Evolutionary conservation across 2,113 vertebrate species (phyloP).

Genomic region (Gavialis gangeticus): DNA sequence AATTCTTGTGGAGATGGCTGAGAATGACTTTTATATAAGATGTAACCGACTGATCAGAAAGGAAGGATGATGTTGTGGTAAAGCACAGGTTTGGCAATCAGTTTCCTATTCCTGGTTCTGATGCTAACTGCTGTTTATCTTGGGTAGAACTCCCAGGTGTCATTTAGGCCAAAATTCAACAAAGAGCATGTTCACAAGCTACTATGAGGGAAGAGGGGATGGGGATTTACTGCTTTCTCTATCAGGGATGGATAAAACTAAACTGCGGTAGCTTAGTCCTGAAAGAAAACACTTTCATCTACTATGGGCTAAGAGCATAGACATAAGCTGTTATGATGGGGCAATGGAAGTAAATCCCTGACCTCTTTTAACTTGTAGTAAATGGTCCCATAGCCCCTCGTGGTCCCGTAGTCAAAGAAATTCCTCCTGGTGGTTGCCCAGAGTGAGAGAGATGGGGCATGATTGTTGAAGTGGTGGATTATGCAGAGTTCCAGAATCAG

Average conservation of each 20-base stretch:
- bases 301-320: too few species aligned
- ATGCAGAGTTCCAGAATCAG: background rate
- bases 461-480: background rate
- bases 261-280: too few species aligned
- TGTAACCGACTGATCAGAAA: background rate
- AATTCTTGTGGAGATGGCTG: background rate
- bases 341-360: too few species aligned
- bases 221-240: too few species aligned
- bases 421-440: too few species aligned
- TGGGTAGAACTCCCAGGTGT: background rate
- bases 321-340: too few species aligned
- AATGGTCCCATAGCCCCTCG: too few species aligned
- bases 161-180: background rate
- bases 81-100: background rate
- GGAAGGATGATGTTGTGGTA: background rate
- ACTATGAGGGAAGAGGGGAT: background rate
- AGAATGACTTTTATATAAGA: background rate
- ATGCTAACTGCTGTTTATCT: background rate
- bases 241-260: too few species aligned
- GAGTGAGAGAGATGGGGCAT: background rate
- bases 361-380: too few species aligned
- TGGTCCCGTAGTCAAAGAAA: too few species aligned
- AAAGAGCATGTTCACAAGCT: background rate
- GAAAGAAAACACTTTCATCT: too few species aligned
- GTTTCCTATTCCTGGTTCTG: background rate